Percentiles rank a stretch among this genome's conserved stretches.
Conservation (phyloP, 2,888 invertebrate genomes). For the Acrobasis consociella region DNA sequence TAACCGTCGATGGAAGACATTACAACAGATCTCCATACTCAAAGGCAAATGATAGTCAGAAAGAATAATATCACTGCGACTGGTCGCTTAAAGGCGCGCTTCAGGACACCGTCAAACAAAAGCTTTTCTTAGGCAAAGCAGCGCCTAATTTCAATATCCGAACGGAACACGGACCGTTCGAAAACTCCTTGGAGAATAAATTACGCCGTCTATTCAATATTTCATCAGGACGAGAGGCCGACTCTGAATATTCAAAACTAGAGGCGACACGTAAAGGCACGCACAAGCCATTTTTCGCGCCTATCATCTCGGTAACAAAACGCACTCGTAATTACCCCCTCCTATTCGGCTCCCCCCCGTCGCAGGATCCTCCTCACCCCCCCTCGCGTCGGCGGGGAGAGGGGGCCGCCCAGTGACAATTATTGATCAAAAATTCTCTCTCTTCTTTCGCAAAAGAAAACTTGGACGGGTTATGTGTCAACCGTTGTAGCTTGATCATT, state of each 20-base stretch:
- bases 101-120: constrained; percentile 70
- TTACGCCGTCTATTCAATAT: constrained; percentile 81
- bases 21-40: constrained; percentile 26
- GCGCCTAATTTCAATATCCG: constrained; percentile 82
- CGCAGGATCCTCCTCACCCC: constrained; percentile 44
- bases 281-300: constrained; percentile 83
- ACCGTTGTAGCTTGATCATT: constrained; percentile 73
- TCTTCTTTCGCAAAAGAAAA: constrained; percentile 84
- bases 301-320: constrained; percentile 83
- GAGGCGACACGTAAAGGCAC: constrained; percentile 81
- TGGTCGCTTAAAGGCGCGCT: constrained; percentile 40
- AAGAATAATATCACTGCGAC: constrained; percentile 40
- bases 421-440: constrained; percentile 88
- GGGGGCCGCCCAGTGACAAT: constrained; percentile 85
- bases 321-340: constrained; percentile 83
- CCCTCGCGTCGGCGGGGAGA: constrained; percentile 46
- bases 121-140: constrained; percentile 78
- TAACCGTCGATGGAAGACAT: neutral
- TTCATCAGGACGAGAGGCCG: constrained; percentile 79
- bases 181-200: constrained; percentile 79
- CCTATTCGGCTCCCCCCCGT: constrained; percentile 42
- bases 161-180: constrained; percentile 74
- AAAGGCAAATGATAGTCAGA: constrained; percentile 35
- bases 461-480: constrained; percentile 83
- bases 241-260: constrained; percentile 82